Conservation (phyloP, 2,113 vertebrate species). For the Poicephalus meyeri region DNA sequence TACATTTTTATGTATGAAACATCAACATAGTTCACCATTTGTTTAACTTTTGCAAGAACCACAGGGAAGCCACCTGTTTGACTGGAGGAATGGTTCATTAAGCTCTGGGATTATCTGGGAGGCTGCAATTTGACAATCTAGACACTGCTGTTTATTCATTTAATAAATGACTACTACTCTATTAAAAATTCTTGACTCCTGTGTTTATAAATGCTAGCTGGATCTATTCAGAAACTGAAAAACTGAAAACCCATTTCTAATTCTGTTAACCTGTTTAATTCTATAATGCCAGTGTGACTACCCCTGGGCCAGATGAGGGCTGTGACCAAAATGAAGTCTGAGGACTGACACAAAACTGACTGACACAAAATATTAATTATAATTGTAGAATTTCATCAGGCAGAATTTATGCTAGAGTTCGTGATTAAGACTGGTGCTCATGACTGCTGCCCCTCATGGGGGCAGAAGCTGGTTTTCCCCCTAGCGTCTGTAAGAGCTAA, state of each 20-base stretch:
- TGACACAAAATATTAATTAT: neutral
- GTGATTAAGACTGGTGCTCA: neutral
- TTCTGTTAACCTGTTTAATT: neutral
- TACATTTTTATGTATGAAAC: neutral
- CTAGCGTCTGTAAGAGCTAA: neutral
- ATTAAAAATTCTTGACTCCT: neutral
- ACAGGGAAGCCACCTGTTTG: neutral
- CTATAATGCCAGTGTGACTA: rapidly evolving
- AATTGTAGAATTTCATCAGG: neutral
- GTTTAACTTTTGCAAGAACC: neutral
- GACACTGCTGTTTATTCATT: neutral
- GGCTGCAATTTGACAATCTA: neutral
- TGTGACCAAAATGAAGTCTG: neutral
- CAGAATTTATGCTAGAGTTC: neutral
- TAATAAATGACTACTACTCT: neutral
- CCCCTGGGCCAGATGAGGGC: neutral
- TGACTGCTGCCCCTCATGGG: neutral
- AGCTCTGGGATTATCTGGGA: neutral
- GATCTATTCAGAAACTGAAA: neutral
- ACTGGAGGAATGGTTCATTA: neutral
- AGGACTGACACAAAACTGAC: neutral
- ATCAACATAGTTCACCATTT: neutral
- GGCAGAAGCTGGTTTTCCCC: rapidly evolving
- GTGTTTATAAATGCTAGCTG: neutral
- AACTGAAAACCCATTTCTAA: neutral